phyloP scores from a whole-genome alignment of 1,140 invertebrate genomes.

The Drosophila kohkoa region DNA sequence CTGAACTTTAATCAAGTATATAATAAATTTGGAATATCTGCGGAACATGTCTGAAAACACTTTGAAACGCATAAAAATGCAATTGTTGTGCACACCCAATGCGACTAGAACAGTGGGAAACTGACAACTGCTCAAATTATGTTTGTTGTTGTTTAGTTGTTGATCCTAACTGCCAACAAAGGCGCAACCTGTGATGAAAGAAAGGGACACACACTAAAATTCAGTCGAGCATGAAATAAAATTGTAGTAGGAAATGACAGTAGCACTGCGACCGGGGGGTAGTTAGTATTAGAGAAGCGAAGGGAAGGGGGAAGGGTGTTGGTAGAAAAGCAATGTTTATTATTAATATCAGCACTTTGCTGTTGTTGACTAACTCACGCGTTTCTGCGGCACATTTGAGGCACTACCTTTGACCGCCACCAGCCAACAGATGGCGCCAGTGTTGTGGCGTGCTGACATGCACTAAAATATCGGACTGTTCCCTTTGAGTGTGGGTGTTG shows the following conservation, averaged over 20 bases:
- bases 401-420: not conserved
- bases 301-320: constrained; percentile 8
- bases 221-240: constrained; percentile 71
- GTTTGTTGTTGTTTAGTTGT: constrained; percentile 39
- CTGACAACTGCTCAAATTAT: constrained; percentile 38
- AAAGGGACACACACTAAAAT: not conserved
- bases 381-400: constrained; percentile 22
- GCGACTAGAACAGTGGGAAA: constrained; percentile 33
- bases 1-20: constrained; percentile 31
- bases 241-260: constrained; percentile 54
- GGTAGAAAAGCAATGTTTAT: constrained; percentile 48
- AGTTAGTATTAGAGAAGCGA: not conserved
- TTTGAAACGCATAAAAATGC: constrained; percentile 77
- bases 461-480: constrained; percentile 27
- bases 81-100: constrained; percentile 52
- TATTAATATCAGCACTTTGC: constrained; percentile 52
- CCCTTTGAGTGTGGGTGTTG: not conserved
- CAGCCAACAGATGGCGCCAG: constrained; percentile 51
- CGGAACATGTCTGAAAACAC: constrained; percentile 73
- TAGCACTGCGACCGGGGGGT: not conserved
- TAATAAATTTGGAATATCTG: constrained; percentile 63
- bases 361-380: constrained; percentile 35
- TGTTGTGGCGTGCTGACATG: constrained; percentile 46
- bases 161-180: constrained; percentile 55
- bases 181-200: constrained; percentile 54